Evolutionary conservation across 2,797 vertebrate species (phyloP), one percentile per base, ranked within the genome.

Genomic region (Xerus rutilus): DNA sequence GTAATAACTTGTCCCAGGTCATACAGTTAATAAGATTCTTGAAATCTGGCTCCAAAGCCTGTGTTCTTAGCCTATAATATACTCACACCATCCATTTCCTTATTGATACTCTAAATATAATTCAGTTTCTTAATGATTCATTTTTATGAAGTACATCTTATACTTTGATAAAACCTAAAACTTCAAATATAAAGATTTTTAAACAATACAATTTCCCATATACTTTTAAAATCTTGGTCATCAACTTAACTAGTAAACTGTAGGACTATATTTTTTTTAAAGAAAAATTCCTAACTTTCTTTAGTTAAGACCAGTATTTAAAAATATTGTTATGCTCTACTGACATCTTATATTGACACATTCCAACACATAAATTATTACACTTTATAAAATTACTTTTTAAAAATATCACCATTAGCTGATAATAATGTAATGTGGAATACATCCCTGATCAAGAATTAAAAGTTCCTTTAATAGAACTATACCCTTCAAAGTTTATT

Each of bases 121-220:
- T 49, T 77, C 81, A 82, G 25, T 78, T 88, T 84, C 89, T 90
- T 81, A 95, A 88, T 83, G 65, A 88, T 49, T 83, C 23, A 10
- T 59, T 91, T 89, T 94, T 32, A 96, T 86, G 84, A 95, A 86
- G 15, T 91, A 86, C 1, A 84, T 39, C 14, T 70, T 78, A 4
- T n/a, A 92, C 52, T 79, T 92, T 92, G 64, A 93, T 84, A 67
- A 97, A 87, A 96, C 57, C 28, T 64, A 86, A 90, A 89, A 76
- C 39, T 79, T 94, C 78, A 95, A 93, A 87, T 86, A 84, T n/a
- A 89, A 77, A 91, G 8, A 17, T 77, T 86, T 62, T 96, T 18
- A 95, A 96, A 62, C 15, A 93, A 88, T 43, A 64, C 1, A 95
- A 81, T 25, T 23, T 86, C 12, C 59, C 35, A 87, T 52, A 78